Percentiles rank a stretch among this genome's conserved stretches.
Evolutionary conservation across 2,113 vertebrate genomes (phyloP).

Genomic region (Leucopsar rothschildi): DNA sequence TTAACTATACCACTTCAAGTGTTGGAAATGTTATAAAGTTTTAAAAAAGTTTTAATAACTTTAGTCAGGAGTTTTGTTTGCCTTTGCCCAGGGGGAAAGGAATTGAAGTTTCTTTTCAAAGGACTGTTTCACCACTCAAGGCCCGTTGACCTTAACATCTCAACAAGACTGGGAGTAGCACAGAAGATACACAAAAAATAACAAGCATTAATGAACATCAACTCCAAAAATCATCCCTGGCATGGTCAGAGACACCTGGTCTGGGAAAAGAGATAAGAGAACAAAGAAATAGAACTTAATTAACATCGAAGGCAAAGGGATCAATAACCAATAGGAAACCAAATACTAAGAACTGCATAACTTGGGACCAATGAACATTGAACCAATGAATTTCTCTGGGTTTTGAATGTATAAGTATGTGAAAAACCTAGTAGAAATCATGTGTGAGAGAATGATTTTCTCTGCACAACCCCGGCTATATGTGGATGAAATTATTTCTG

Average conservation of each 20-base stretch:
- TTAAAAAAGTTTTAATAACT: background rate
- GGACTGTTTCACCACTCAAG: background rate
- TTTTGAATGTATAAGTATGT: background rate
- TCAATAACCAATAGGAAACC: background rate
- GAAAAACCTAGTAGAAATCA: background rate
- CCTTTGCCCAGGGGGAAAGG: background rate
- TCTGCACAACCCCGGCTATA: background rate
- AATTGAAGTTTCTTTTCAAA: background rate
- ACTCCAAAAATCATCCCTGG: background rate
- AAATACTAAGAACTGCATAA: background rate
- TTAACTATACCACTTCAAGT: background rate
- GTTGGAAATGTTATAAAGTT: background rate
- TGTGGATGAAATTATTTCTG: background rate
- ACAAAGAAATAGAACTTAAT: background rate
- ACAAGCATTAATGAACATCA: background rate
- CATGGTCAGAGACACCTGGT: background rate
- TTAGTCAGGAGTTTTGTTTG: background rate
- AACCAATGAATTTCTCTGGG: background rate
- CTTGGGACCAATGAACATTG: background rate
- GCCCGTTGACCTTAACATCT: background rate
- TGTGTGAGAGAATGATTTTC: background rate
- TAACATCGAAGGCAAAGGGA: background rate
- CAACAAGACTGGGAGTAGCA: background rate
- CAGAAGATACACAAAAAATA: background rate
- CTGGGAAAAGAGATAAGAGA: background rate